phyloP scores from a whole-genome alignment of 2,113 vertebrate species.

The Malurus alboscapulatus region DNA sequence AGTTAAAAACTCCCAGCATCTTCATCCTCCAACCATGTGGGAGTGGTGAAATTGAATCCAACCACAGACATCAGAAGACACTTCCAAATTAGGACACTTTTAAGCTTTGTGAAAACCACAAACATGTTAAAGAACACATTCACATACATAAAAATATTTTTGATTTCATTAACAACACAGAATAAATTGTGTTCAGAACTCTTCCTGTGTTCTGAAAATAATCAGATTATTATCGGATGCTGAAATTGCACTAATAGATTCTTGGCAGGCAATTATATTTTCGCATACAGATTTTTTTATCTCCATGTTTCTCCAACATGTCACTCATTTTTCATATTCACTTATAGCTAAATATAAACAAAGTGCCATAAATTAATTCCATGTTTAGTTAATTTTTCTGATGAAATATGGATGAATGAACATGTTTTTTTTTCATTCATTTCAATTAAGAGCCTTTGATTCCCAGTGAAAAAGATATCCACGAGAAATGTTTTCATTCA shows the following conservation, averaged over 20 bases:
- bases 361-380: slow-evolving; percentile 31
- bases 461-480: not conserved
- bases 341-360: slow-evolving; percentile 26
- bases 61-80: not conserved
- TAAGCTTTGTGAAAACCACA: not conserved
- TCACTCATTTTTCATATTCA: slow-evolving; percentile 16
- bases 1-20: not conserved
- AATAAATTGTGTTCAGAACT: not conserved
- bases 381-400: not conserved
- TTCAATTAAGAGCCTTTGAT: slow-evolving; percentile 2
- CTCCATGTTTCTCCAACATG: not conserved
- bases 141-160: not conserved
- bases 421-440: not conserved
- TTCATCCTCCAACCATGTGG: not conserved
- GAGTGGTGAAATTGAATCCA: not conserved
- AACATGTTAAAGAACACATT: not conserved
- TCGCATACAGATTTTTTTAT: not conserved
- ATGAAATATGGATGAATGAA: not conserved
- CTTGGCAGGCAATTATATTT: slow-evolving; percentile 6
- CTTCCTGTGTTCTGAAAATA: not conserved
- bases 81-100: not conserved
- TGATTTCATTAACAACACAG: not conserved
- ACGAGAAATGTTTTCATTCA: not conserved
- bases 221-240: not conserved
- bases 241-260: not conserved